Base-by-base conservation (phyloP, 2,888 invertebrate species). In the Dendrolimus houi region DNA sequence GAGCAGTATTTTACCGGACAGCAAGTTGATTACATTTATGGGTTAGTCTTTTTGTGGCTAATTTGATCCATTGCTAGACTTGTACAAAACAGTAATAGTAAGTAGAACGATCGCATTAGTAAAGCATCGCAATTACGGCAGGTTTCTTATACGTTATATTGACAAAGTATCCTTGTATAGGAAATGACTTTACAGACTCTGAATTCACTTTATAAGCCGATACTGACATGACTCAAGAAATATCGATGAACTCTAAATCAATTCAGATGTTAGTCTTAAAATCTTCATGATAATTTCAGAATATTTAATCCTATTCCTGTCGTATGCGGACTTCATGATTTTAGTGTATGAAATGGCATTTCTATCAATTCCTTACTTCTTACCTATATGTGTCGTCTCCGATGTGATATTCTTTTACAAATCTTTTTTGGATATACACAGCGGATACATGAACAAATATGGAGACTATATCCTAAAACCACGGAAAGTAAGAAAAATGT, bases 291-390 rank as follows among this genome's bases (percentile, higher is more conserved):
- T 54, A n/a, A 60, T 83, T 85, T 56, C 82, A 92, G 92, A 88
- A 65, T 84, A 85, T 59, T 63, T 91, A 2, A 82, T 84, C 12
- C 72, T 91, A 47, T 61, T 83, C 9, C 63, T 89, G 12, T 77
- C 91, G 0, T 92, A 91, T 61, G 53, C 73, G 8, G 91, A 91
- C 60, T 87, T 87, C 58, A 79, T 91, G 77, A 57, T 87, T 10
- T 77, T 89, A 17, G 81, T 86, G 1, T 92, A 92, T 60, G 85
- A 91, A 74, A 88, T 92, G 83, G 83, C 91, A 8, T 92, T 92
- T 63, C 75, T 83, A 59, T 86, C 91, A 17, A 78, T 81, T 54
- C 71, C 69, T 8, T 77, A 71, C 60, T 85, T 79, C 65, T 80
- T 78, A 55, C 71, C 76, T 59, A 73, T 80, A 13, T 87, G 81